Evolutionary conservation across 2,113 vertebrate species (phyloP).

Genomic region (Butastur rufipennis): DNA sequence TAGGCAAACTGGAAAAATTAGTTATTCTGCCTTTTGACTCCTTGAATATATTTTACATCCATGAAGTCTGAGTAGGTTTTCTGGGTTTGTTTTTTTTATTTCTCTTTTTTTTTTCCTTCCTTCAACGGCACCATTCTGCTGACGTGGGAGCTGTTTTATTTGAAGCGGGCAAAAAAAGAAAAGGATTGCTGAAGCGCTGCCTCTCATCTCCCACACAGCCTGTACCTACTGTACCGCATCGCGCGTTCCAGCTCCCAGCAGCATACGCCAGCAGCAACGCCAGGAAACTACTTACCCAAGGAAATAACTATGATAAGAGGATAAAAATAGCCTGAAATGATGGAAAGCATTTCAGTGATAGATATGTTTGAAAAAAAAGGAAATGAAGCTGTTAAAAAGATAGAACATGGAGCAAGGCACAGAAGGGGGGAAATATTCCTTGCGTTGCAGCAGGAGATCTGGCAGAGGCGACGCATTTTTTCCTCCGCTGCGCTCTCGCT

Average conservation of each 20-base stretch:
- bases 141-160: not conserved
- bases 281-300: slow-evolving; percentile 79
- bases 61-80: not conserved
- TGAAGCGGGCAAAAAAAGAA: not conserved
- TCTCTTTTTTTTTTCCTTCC: not conserved
- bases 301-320: slow-evolving; percentile 79
- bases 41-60: not conserved
- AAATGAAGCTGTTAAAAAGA: slow-evolving; percentile 72
- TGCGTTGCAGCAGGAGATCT: not conserved
- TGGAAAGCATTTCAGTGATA: slow-evolving; percentile 63
- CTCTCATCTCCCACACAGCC: not conserved
- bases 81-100: too few species aligned
- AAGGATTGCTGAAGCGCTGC: not conserved
- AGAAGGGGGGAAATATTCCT: not conserved
- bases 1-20: slow-evolving; percentile 4
- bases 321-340: slow-evolving; percentile 79
- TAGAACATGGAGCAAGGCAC: not conserved
- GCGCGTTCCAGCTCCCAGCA: not conserved
- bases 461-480: not conserved
- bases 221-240: not conserved
- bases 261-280: slow-evolving; percentile 44
- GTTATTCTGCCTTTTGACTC: not conserved
- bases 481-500: rapidly evolving
- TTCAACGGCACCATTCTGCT: not conserved
- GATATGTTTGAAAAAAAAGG: slow-evolving; percentile 60